Base-by-base conservation (phyloP, 1,140 invertebrate species). In the Chrysoperla carnea region DNA sequence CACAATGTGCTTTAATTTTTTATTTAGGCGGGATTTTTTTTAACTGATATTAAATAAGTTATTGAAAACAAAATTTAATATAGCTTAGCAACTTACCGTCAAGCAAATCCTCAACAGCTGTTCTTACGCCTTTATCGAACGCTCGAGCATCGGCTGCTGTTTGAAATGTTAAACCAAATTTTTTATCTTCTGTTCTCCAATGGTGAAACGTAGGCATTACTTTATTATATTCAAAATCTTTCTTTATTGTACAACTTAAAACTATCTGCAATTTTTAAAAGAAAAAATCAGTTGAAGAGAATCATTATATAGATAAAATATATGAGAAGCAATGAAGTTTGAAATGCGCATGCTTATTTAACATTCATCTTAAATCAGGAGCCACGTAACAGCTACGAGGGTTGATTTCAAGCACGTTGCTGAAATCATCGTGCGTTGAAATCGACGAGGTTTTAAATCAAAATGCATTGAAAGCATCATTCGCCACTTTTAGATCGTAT, bases 181-280 rank as follows among this genome's bases (percentile, higher is more conserved):
- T 81, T 62, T 93, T 90, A 60, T 92, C 87, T 39, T 88, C 89
- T 13, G 87, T 93, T 53, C 82, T 81, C 92, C 91, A 96, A 63
- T 96, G 91, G 69, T 94, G 89, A 75, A 95, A 96, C 38, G 90
- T 94, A 33, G 92, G 91, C 84, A 93, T 95, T 51, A 94, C 90
- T 73, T 91, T 91, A 67, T 92, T 90, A 69, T 96, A 96, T 59
- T 90, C 81, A 63, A 96, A 90, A 64, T 95, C 90, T 63, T 88
- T 87, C 64, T 91, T 92, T 55, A 96, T 87, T 28, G 81, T 82
- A 69, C 91, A 96, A 64, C 86, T 88, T 47, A 96, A 72, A 44
- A 95, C 87, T 55, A 89, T 78, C 89, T 95, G 64, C 11, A 66
- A 63, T 47, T n/a, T n/a, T n/a, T 41, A 46, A 50, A 46, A 41